A percentile compares a stretch with the other conserved stretches of the same genome.
Evolutionary conservation across 2,113 vertebrate species (phyloP).

Genomic region (Ochotona princeps): DNA sequence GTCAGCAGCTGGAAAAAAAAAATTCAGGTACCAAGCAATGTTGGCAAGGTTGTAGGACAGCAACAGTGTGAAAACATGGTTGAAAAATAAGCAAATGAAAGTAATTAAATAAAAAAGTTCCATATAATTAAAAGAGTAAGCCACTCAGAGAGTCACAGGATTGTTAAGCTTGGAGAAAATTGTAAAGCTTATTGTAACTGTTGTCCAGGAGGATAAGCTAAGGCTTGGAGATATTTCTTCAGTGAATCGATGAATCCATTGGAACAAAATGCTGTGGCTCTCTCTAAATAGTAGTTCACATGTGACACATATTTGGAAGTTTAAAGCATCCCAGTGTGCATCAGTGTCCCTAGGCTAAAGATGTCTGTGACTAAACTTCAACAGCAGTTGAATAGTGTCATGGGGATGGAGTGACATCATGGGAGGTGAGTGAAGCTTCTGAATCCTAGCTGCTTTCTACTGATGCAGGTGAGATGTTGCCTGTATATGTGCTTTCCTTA

Average conservation of each 20-base stretch:
- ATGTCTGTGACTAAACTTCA: neutral
- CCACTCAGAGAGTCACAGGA: neutral
- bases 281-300: neutral
- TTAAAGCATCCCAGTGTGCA: neutral
- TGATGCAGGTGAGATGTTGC: neutral
- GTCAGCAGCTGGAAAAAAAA: neutral
- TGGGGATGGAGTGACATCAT: neutral
- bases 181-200: neutral
- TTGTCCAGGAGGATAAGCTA: neutral
- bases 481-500: neutral
- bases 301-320: neutral
- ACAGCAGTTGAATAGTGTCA: neutral
- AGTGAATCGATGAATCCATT: neutral
- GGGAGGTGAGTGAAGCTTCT: neutral
- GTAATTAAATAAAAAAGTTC: neutral
- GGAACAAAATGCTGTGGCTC: neutral
- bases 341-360: neutral
- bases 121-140: neutral
- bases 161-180: neutral
- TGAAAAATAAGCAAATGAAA: constrained; percentile 14
- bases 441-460: neutral
- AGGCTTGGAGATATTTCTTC: neutral
- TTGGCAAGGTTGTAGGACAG: neutral
- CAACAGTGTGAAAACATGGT: neutral
- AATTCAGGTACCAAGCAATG: neutral